phyloP scores from a whole-genome alignment of 2,888 invertebrate genomes.

The Elysia crispata region DNA sequence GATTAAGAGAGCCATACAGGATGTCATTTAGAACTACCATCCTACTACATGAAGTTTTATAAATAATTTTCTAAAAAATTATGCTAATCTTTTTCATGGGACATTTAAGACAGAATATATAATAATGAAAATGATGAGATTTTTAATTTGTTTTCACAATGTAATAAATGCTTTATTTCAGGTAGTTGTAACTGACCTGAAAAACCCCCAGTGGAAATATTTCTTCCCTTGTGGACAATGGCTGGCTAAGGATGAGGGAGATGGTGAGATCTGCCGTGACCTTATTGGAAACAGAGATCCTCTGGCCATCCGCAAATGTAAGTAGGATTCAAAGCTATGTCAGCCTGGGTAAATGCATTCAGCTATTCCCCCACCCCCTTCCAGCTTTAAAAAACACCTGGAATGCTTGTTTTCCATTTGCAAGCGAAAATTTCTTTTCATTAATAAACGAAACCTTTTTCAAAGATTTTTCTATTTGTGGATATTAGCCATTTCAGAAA shows the following conservation, averaged over 20 bases:
- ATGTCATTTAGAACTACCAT: too few relatives aligned
- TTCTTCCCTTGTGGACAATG: slow-evolving; percentile 77
- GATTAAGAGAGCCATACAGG: too few relatives aligned
- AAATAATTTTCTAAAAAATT: neutral
- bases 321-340: neutral
- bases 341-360: neutral
- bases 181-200: slow-evolving; percentile 76
- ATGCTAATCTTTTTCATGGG: neutral
- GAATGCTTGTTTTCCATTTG: too few relatives aligned
- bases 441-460: too few relatives aligned
- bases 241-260: slow-evolving; percentile 76
- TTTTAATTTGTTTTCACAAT: neutral
- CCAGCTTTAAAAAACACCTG: too few relatives aligned
- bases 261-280: slow-evolving; percentile 73
- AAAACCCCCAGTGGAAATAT: slow-evolving; percentile 75
- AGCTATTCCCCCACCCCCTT: too few relatives aligned
- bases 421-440: too few relatives aligned
- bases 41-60: too few relatives aligned
- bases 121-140: neutral
- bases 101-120: neutral
- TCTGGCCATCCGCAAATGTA: slow-evolving; percentile 74
- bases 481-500: too few relatives aligned
- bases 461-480: too few relatives aligned
- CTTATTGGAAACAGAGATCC: slow-evolving; percentile 75
- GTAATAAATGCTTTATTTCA: slow-evolving; percentile 46